Evolutionary conservation across 2,113 vertebrate species (phyloP), one percentile per base, ranked within the genome.

Genomic region (Vulpes lagopus): DNA sequence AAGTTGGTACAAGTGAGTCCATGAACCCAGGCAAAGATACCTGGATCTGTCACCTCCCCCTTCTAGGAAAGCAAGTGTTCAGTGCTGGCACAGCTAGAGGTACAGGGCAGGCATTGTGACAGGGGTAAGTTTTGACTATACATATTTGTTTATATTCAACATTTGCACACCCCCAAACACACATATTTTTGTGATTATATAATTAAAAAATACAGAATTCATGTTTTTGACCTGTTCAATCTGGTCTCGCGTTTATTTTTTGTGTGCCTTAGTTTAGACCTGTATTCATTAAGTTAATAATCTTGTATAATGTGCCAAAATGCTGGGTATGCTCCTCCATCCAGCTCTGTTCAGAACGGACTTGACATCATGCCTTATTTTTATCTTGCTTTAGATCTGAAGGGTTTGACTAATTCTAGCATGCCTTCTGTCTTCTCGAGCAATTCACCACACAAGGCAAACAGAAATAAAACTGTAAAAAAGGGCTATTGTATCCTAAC

Each of bases 21-120:
- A n/a, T 0, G 8, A 16, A 22, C 51, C 51, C 14, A 30, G 59
- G 23, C 11, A 12, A 78, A 74, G 6, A 16, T 53, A 12, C 27
- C 3, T 43, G 23, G 25, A 57, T 5, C 10, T 0, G 4, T 11
- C 16, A 15, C 30, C 5, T 57, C 62, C 53, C 64, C 49, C 9
- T 5, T 16, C 3, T 20, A 0, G 11, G 23, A 53, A 14, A 43
- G 8, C 20, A 49, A 23, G 23, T 55, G 55, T n/a, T 60, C 57
- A 25, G 14, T 1, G n/a, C 49, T 3, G 11, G 15, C 17, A 1
- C 1, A 38, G 22, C 55, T 19, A 10, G 2, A 69, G 49, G 3
- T 11, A 53, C 14, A 10, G 0, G 20, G 55, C 32, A 65, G 19
- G 27, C 22, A 57, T n/a, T 38, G 22, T 16, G n/a, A 57, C 1